Evolutionary conservation across 2,888 invertebrate genomes (phyloP).

Genomic region (Oscheius myriophilus): DNA sequence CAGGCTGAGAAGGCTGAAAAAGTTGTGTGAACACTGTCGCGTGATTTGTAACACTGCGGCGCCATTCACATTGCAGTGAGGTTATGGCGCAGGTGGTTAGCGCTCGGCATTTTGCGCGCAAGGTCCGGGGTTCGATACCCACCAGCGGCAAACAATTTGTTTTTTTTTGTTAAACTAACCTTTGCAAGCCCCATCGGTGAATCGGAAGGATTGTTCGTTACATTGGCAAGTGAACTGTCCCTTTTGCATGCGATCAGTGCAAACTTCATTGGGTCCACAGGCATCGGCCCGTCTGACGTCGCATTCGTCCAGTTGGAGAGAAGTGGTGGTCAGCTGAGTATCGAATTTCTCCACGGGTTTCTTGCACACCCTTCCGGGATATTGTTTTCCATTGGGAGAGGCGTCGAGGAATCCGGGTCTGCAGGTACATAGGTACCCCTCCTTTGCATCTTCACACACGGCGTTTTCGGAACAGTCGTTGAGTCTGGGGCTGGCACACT

Average conservation of each 20-base stretch:
- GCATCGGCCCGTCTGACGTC: slow-evolving; percentile 34
- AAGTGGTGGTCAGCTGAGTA: slow-evolving; percentile 33
- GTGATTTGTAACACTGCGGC: too few relatives aligned
- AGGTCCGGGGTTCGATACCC: neutral
- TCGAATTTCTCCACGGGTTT: slow-evolving; percentile 54
- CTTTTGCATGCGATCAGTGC: slow-evolving; percentile 46
- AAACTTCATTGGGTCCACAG: slow-evolving; percentile 64
- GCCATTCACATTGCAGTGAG: too few relatives aligned
- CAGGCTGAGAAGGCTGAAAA: slow-evolving; percentile 62
- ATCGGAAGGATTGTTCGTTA: slow-evolving; percentile 60
- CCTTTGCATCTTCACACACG: slow-evolving; percentile 85
- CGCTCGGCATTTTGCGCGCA: too few relatives aligned
- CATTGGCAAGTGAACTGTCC: slow-evolving; percentile 66
- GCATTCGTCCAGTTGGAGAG: slow-evolving; percentile 57
- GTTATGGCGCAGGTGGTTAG: too few relatives aligned
- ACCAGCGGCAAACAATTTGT: neutral
- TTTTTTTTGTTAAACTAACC: slow-evolving; percentile 29
- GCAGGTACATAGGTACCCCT: slow-evolving; percentile 88
- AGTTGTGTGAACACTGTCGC: neutral
- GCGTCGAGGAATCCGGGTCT: slow-evolving; percentile 82
- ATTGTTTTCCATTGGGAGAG: slow-evolving; percentile 65
- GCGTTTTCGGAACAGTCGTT: slow-evolving; percentile 89
- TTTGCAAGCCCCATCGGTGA: slow-evolving; percentile 66
- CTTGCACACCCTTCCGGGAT: slow-evolving; percentile 66
- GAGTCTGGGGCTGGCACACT: slow-evolving; percentile 72